Base-by-base conservation (phyloP, 2,113 vertebrate species). In the Ovis canadensis region DNA sequence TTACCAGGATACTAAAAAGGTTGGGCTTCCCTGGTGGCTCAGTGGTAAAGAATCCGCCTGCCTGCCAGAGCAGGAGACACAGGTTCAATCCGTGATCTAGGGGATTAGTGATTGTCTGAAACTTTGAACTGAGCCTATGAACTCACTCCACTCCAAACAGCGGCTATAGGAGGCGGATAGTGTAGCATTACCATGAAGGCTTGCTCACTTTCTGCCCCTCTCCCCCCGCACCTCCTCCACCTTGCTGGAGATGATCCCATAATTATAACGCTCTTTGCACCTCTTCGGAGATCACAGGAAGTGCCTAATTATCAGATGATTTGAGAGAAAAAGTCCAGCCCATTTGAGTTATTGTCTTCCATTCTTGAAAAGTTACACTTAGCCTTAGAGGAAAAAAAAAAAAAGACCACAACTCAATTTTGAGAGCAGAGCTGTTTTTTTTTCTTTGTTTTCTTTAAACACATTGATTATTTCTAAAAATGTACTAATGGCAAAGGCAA, bases 381-480 rank as follows among this genome's bases (percentile, higher is more conserved):
- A 85, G 31, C 62, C 27, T 31, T 60, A 71, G n/a, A 50, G 31
- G 12, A 21, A 40, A 31, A 23, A n/a, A 31, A 23, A n/a, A 84
- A 84, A 33, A 86, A 36, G 31, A 85, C 80, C 87, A 12, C 43
- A 92, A 88, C 17, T 90, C 36, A 43, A 1, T 43, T 96, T 97
- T 98, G 57, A 91, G 55, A 92, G 11, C 29, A 94, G 25, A 91
- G 88, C 21, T 50, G 27, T 48, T 84, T 62, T 71, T 5, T 5
- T 40, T 74, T 3, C 55, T 31, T 16, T 33, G 54, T 83, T 97
- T 33, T 21, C n/a, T 92, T 93, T 96, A 88, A 92, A 25, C 55
- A 59, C 16, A 52, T 92, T 85, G 81, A 43, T 94, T 89, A 83
- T 80, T 92, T 96, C 31, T 96, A 90, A 91, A 91, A 97, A 55